These are phyloP conservation scores for Sphaerophoria taeniata DNA, from an alignment of 2,888 invertebrate genomes.

Conservation along the genomic window DNA sequence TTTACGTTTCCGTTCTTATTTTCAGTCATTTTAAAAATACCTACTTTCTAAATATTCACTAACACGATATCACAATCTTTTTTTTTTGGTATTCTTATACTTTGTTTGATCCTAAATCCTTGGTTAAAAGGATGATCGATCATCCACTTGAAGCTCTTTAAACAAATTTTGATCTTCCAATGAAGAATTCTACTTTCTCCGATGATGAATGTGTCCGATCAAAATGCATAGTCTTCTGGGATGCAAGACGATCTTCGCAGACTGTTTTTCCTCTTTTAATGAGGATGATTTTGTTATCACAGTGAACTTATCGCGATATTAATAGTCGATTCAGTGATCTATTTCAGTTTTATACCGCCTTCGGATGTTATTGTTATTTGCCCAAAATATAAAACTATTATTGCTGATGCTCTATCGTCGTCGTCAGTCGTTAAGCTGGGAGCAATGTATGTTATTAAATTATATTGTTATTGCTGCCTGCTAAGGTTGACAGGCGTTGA, in stretches of 20 bases:
- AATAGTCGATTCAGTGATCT: conserved; percentile 34
- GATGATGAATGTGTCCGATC: conserved; percentile 22
- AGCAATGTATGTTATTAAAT: neutral
- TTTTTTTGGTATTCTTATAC: neutral
- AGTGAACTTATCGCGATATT: conserved; percentile 52
- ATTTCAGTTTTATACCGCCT: conserved; percentile 47
- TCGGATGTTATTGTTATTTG: conserved; percentile 7
- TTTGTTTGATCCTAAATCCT: neutral
- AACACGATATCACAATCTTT: conserved; percentile 53
- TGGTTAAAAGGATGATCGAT: neutral
- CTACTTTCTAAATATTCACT: conserved; percentile 3
- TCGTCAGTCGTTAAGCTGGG: neutral
- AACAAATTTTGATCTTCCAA: neutral
- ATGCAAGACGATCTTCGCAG: conserved; percentile 23
- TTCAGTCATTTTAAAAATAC: conserved; percentile 58
- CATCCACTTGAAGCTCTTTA: neutral
- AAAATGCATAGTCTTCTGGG: conserved; percentile 48
- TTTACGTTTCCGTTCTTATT: conserved; percentile 36
- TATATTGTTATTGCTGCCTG: conserved; percentile 17
- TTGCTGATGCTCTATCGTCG: neutral
- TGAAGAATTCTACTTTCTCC: neutral
- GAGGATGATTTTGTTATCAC: conserved; percentile 46
- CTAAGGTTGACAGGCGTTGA: conserved; percentile 5
- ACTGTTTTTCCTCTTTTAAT: conserved; percentile 29
- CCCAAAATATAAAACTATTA: neutral